A percentile compares a stretch with the other conserved stretches of the same genome.
Conservation (phyloP, 2,888 invertebrate species). For the Clostera curtula region DNA sequence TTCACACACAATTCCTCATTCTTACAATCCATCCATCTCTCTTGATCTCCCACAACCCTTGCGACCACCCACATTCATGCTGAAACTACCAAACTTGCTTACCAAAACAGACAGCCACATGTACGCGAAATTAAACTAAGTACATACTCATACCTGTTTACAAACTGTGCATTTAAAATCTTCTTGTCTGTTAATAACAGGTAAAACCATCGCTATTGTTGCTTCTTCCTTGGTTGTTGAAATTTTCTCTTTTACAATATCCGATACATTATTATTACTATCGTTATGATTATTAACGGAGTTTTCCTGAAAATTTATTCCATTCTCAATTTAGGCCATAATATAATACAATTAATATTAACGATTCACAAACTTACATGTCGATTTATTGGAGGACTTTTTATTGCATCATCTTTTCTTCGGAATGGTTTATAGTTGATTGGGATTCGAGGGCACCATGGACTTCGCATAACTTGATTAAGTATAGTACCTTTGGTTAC, state of each 20-base stretch:
- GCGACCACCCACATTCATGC: too few species aligned
- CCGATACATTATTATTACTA: conserved; percentile 35
- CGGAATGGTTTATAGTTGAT: conserved; percentile 45
- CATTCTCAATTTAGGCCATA: neutral
- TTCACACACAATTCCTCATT: too few species aligned
- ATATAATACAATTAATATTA: conserved; percentile 3
- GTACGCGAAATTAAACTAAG: neutral
- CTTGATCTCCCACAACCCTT: too few species aligned
- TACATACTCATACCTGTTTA: conserved; percentile 32
- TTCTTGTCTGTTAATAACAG: conserved; percentile 3
- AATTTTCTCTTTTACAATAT: conserved; percentile 4
- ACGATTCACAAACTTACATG: conserved; percentile 22
- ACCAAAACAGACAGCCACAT: too few species aligned
- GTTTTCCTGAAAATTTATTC: conserved; percentile 24
- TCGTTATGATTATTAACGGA: conserved; percentile 25
- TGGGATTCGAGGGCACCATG: conserved; percentile 69
- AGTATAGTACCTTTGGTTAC: conserved; percentile 41
- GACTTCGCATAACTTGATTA: conserved; percentile 73
- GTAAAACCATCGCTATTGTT: conserved; percentile 3
- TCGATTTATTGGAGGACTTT: conserved; percentile 3
- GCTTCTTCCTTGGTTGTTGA: conserved; percentile 5
- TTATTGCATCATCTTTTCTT: conserved; percentile 26
- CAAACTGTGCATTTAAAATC: conserved; percentile 40
- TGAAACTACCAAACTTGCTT: too few species aligned
- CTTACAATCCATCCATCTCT: too few species aligned